These are phyloP conservation scores for Doris montereyensis DNA, from an alignment of 2,888 invertebrate genomes.

Conservation along the genomic window DNA sequence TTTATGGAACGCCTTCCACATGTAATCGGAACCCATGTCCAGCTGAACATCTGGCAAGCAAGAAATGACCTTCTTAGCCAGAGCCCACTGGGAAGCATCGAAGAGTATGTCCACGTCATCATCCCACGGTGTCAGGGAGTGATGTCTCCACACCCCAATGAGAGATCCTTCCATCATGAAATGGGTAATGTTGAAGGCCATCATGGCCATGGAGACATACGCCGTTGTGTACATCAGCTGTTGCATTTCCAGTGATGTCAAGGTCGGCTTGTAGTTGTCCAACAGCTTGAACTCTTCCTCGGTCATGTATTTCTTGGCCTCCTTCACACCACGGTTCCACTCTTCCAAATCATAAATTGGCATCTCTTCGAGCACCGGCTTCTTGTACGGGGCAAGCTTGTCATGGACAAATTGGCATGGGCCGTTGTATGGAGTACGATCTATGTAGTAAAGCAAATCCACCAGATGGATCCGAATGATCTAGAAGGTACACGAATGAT, in stretches of 20 bases:
- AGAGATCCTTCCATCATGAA: constrained; percentile 40
- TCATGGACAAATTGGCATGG: constrained; percentile 34
- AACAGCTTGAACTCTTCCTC: constrained; percentile 10
- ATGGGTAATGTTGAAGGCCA: constrained; percentile 41
- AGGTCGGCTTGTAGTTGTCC: constrained; percentile 39
- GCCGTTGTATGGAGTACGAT: constrained; percentile 36
- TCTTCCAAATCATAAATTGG: constrained; percentile 29
- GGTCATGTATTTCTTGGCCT: constrained; percentile 5
- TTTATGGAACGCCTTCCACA: constrained; percentile 43
- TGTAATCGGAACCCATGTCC: constrained; percentile 44
- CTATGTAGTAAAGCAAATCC: constrained; percentile 42
- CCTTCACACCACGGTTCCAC: constrained; percentile 1
- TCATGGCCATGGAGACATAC: constrained; percentile 35
- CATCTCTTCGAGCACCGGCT: constrained; percentile 34
- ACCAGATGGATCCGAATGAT: constrained; percentile 36
- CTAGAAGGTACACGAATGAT: neutral
- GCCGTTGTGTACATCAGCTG: constrained; percentile 33
- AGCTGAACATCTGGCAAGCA: constrained; percentile 41
- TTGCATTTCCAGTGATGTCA: constrained; percentile 37
- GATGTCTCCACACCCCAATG: constrained; percentile 42
- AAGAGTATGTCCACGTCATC: constrained; percentile 42
- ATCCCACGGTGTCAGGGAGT: constrained; percentile 44
- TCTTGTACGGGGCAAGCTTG: constrained; percentile 28
- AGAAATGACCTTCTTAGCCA: constrained; percentile 40
- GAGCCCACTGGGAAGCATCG: constrained; percentile 35